These are phyloP conservation scores for Carlito syrichta DNA, from an alignment of 2,113 vertebrate genomes.

Conservation along the genomic window DNA sequence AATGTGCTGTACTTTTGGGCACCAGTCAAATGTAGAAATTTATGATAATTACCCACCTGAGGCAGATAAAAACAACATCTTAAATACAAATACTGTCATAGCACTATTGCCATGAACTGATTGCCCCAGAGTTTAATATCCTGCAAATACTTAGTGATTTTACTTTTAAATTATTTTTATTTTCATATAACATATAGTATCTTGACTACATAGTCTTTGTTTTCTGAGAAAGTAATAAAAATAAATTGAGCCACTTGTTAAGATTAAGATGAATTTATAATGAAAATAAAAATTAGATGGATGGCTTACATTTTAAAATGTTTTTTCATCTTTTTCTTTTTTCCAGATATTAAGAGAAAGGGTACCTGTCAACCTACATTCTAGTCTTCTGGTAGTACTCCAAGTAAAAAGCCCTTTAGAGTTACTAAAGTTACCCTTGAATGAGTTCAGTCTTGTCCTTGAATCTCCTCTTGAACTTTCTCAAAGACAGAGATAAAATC, in stretches of 20 bases:
- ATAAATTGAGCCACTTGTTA: not conserved
- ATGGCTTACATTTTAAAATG: not conserved
- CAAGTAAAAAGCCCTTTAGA: not conserved
- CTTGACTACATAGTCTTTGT: not conserved
- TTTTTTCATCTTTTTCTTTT: not conserved
- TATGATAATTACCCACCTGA: not conserved
- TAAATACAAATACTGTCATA: not conserved
- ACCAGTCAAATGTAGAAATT: not conserved
- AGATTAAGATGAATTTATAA: not conserved
- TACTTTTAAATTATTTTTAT: not conserved
- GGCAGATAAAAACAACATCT: not conserved
- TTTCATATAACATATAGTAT: not conserved
- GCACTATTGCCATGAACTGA: not conserved
- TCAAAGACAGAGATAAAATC: slow-evolving; percentile 14
- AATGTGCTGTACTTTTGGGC: slow-evolving; percentile 1
- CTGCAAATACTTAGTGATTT: not conserved
- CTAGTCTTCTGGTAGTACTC: not conserved
- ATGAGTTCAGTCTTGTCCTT: not conserved
- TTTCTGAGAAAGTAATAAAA: not conserved
- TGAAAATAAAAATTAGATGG: slow-evolving; percentile 14
- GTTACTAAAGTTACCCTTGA: not conserved
- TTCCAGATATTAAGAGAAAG: not conserved
- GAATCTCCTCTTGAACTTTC: not conserved
- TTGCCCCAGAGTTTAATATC: not conserved
- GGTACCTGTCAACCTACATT: not conserved